Percentiles rank a stretch among this genome's conserved stretches.
Evolutionary conservation across 2,888 invertebrate genomes (phyloP).

Genomic region (Sarcophaga variegata): DNA sequence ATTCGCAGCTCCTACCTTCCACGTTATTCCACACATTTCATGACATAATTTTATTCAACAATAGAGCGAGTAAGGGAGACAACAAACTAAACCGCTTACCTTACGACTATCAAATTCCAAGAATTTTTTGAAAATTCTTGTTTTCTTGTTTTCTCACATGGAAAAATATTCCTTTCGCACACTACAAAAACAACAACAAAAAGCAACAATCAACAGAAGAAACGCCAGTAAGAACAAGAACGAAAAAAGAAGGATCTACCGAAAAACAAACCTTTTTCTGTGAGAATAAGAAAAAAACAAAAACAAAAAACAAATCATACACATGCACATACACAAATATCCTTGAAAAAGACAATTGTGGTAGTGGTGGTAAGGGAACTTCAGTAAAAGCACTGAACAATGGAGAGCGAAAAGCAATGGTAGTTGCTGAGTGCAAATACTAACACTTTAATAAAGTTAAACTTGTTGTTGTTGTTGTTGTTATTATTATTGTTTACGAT

Average conservation of each 20-base stretch:
- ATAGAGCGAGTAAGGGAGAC: too few species aligned
- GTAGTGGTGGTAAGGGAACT: too few species aligned
- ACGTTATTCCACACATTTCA: not conserved
- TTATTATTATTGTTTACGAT: not conserved
- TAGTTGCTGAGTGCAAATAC: too few species aligned
- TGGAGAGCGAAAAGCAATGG: too few species aligned
- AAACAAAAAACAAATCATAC: not conserved
- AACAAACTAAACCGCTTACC: slow-evolving; percentile 48
- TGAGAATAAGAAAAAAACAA: not conserved
- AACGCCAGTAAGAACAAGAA: slow-evolving; percentile 8
- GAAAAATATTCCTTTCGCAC: slow-evolving; percentile 20
- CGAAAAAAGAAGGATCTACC: slow-evolving; percentile 38
- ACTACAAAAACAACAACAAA: slow-evolving; percentile 3
- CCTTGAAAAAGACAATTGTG: slow-evolving; percentile 36
- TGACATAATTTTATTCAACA: slow-evolving; percentile 29
- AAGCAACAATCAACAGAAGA: slow-evolving; percentile 17
- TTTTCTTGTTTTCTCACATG: slow-evolving; percentile 1
- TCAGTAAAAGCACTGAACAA: too few species aligned
- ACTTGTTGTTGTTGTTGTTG: too few species aligned
- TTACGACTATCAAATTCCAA: slow-evolving; percentile 59
- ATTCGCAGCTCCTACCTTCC: too few species aligned
- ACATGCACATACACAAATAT: slow-evolving; percentile 11
- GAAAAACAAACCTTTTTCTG: slow-evolving; percentile 6
- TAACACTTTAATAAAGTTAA: too few species aligned
- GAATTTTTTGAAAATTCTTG: slow-evolving; percentile 56